These are phyloP conservation scores for Tetrax tetrax DNA, from an alignment of 2,113 vertebrate genomes.

Conservation along the genomic window DNA sequence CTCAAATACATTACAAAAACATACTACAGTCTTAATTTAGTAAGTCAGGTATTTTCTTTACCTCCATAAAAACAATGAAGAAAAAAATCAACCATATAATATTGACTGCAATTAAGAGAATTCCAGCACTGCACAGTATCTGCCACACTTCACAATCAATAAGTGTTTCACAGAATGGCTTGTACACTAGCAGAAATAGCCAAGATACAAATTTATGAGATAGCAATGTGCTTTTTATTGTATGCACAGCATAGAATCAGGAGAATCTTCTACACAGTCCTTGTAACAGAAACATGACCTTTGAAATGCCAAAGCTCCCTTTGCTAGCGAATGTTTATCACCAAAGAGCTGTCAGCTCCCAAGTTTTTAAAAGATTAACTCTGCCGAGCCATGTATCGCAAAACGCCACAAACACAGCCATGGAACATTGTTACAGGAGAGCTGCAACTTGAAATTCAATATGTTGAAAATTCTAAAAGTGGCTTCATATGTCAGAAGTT, in stretches of 20 bases:
- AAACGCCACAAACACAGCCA: neutral
- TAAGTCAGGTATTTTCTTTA: neutral
- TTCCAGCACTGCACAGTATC: neutral
- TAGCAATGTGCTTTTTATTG: neutral
- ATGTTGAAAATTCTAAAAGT: neutral
- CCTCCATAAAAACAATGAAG: neutral
- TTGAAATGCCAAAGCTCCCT: slow-evolving; percentile 25
- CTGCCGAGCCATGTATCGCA: neutral
- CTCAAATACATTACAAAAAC: neutral
- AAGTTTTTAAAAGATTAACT: neutral
- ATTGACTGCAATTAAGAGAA: slow-evolving; percentile 29
- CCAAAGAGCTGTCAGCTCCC: neutral
- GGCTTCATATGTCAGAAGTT: neutral
- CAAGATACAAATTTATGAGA: slow-evolving; percentile 8
- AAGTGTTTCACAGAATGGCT: neutral
- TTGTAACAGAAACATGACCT: slow-evolving; percentile 5
- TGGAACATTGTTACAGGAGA: neutral
- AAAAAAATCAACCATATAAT: neutral
- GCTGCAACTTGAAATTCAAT: neutral
- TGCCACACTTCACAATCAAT: slow-evolving; percentile 9
- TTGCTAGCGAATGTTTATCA: neutral
- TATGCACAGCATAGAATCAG: neutral
- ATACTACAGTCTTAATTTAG: neutral
- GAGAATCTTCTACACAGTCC: neutral
- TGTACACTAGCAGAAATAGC: neutral